A percentile compares a stretch with the other conserved stretches of the same genome.
Conservation (phyloP, 2,888 invertebrate genomes). For the Brachypalpus laphriformis region DNA sequence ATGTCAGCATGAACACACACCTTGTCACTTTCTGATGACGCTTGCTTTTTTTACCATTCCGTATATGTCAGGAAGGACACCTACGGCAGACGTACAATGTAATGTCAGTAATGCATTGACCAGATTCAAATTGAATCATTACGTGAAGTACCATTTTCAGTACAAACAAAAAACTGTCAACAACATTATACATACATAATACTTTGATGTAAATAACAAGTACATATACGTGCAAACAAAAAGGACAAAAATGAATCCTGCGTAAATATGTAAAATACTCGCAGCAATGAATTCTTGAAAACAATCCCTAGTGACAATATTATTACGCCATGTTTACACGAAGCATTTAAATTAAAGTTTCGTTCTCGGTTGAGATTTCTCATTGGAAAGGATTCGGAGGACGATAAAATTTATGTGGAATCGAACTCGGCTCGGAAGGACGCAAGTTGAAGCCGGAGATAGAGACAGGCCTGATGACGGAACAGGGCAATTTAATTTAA, state of each 20-base stretch:
- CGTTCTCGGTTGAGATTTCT: background rate
- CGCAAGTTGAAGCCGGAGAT: background rate
- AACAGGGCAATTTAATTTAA: conserved; percentile 43
- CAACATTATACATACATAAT: conserved; percentile 10
- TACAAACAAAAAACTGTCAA: conserved; percentile 20
- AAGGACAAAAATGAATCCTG: background rate
- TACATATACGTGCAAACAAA: background rate
- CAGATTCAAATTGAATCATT: conserved; percentile 51
- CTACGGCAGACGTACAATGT: background rate
- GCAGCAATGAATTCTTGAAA: conserved; percentile 10
- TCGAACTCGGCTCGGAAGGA: background rate
- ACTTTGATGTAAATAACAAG: conserved; percentile 41
- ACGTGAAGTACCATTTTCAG: background rate
- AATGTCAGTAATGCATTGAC: conserved; percentile 9
- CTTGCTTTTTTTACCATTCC: conserved; percentile 12
- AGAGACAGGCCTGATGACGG: background rate
- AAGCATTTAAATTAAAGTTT: conserved; percentile 36
- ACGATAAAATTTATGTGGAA: conserved; percentile 7
- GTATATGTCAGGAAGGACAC: background rate
- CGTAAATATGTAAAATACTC: background rate
- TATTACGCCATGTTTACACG: conserved; percentile 48
- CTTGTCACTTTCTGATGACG: conserved; percentile 34
- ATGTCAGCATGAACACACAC: background rate
- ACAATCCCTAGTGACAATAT: conserved; percentile 38
- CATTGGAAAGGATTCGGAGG: conserved; percentile 10